These are phyloP conservation scores for Coregonus ussuriensis DNA, from an alignment of 2,797 vertebrate genomes.

Conservation along the genomic window DNA sequence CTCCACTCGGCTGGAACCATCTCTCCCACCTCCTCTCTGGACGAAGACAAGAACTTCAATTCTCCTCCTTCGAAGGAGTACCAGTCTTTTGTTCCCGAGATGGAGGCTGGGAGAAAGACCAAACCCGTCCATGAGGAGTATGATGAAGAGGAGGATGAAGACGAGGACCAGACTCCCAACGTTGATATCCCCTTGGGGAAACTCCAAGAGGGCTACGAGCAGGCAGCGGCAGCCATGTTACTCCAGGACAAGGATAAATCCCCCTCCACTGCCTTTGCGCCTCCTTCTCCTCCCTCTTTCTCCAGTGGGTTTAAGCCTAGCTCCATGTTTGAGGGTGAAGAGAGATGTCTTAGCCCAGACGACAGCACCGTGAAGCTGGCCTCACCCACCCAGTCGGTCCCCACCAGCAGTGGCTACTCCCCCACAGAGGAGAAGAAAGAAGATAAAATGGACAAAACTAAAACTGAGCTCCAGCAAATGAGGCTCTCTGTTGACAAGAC, in stretches of 20 bases:
- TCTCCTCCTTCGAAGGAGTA: conserved; percentile 94
- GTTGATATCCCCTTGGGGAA: conserved; percentile 82
- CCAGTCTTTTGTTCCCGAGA: conserved; percentile 78
- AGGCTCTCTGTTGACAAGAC: conserved; percentile 59
- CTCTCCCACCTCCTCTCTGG: conserved; percentile 95
- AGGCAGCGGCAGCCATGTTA: conserved; percentile 63
- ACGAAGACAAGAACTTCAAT: conserved; percentile 98
- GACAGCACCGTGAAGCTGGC: conserved; percentile 96
- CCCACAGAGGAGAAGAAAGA: conserved; percentile 86
- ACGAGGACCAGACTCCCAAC: conserved; percentile 82
- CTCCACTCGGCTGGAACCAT: conserved; percentile 96
- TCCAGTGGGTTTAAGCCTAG: conserved; percentile 67
- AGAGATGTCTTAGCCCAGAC: conserved; percentile 90
- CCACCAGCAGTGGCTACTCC: conserved; percentile 91
- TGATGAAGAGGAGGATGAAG: conserved; percentile 86
- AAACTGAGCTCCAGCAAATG: conserved; percentile 51
- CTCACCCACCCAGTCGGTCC: conserved; percentile 90
- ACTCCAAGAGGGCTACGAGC: conserved; percentile 79
- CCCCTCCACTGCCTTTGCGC: conserved; percentile 36
- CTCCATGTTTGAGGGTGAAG: conserved; percentile 82
- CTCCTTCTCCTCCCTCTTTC: conserved; percentile 57
- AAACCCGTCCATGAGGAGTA: conserved; percentile 73
- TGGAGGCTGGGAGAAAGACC: conserved; percentile 72
- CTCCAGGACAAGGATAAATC: conserved; percentile 70
- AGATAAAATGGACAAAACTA: conserved; percentile 43